phyloP scores from a whole-genome alignment of 2,113 vertebrate genomes.

The Herpailurus yagouaroundi region DNA sequence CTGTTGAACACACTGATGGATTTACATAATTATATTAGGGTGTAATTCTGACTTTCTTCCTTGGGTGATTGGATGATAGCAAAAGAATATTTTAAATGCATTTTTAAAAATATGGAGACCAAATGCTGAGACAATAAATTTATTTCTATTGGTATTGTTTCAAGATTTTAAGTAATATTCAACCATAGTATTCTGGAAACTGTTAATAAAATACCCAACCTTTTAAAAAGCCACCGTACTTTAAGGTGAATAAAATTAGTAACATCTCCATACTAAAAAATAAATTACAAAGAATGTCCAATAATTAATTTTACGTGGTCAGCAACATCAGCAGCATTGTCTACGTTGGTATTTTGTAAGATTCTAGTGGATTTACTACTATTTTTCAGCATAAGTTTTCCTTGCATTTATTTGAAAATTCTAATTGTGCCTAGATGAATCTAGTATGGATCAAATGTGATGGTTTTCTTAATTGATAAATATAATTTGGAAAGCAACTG shows the following conservation, averaged over 20 bases:
- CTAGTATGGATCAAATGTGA: neutral
- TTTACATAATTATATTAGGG: neutral
- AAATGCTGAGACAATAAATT: neutral
- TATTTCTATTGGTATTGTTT: neutral
- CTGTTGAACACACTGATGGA: neutral
- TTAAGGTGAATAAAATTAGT: neutral
- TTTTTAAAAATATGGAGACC: neutral
- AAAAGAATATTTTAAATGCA: neutral
- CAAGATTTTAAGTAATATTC: neutral
- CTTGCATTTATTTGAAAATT: neutral
- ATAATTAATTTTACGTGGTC: neutral
- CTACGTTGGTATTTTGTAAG: neutral
- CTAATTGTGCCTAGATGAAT: neutral
- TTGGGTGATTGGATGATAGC: neutral
- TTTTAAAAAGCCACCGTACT: neutral
- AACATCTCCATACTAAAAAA: neutral
- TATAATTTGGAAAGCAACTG: neutral
- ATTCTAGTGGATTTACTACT: neutral
- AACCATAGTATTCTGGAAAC: neutral
- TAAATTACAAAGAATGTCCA: neutral
- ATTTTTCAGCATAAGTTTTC: neutral
- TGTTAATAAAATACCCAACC: neutral
- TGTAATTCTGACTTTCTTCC: neutral
- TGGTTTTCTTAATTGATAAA: neutral
- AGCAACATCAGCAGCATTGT: neutral